Percentiles rank a stretch among this genome's conserved stretches.
Evolutionary conservation across 2,888 invertebrate species (phyloP).

Genomic region (Acanthosepion esculentum): DNA sequence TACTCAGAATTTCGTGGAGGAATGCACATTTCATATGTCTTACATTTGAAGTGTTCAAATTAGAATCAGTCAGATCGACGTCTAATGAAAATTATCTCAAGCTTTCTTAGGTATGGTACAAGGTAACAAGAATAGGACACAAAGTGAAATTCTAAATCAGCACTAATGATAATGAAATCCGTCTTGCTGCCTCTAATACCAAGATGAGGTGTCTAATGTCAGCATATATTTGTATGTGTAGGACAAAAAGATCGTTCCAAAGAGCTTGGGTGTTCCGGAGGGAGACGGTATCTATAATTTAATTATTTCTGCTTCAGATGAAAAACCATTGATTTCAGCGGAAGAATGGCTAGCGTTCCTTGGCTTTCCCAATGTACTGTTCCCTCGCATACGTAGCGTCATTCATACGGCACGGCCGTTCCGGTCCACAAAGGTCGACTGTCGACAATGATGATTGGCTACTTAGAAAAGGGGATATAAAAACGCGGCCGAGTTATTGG

Average conservation of each 20-base stretch:
- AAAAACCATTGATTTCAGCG: slow-evolving; percentile 33
- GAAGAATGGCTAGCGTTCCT: background rate
- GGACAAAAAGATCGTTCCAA: too few species aligned
- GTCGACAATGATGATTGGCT: slow-evolving; percentile 33
- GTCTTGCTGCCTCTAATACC: background rate
- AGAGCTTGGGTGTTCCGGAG: too few species aligned
- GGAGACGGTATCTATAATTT: background rate
- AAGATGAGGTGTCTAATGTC: background rate
- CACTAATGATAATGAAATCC: background rate
- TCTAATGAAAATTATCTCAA: too few species aligned
- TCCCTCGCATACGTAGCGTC: background rate
- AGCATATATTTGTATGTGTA: background rate
- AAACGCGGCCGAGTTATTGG: background rate
- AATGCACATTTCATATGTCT: too few species aligned
- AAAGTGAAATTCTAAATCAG: too few species aligned
- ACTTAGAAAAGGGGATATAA: background rate
- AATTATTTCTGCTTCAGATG: background rate
- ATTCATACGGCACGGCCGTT: background rate
- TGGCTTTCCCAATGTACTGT: background rate
- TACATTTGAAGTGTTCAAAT: too few species aligned
- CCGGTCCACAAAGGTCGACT: slow-evolving; percentile 17
- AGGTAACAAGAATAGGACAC: too few species aligned
- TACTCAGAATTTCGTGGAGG: too few species aligned
- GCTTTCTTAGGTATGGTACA: too few species aligned
- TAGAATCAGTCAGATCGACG: too few species aligned